Evolutionary conservation across 2,113 vertebrate genomes (phyloP).

Genomic region (Corythaeola cristata): DNA sequence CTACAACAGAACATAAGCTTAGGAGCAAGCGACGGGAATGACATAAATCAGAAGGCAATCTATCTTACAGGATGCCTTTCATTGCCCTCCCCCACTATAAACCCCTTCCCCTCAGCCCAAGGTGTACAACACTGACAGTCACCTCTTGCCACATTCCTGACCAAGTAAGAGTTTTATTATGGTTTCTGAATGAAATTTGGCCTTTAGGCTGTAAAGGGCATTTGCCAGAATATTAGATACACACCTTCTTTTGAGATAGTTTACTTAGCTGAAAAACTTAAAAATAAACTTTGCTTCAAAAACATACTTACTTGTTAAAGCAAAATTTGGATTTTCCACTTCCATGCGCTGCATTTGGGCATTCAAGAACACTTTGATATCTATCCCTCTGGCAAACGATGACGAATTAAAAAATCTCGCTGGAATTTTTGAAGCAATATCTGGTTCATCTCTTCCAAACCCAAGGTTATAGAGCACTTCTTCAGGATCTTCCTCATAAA

Average conservation of each 20-base stretch:
- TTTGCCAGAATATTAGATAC: neutral
- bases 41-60: neutral
- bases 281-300: slow-evolving; percentile 16
- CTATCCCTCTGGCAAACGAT: slow-evolving; percentile 92
- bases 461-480: slow-evolving; percentile 96
- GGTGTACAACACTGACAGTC: neutral
- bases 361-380: slow-evolving; percentile 96
- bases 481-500: slow-evolving; percentile 97
- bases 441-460: slow-evolving; percentile 95
- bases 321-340: slow-evolving; percentile 96
- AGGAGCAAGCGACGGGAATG: neutral
- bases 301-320: slow-evolving; percentile 89
- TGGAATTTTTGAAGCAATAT: slow-evolving; percentile 92
- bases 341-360: slow-evolving; percentile 97
- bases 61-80: neutral
- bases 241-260: neutral
- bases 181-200: neutral
- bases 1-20: neutral
- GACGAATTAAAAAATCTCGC: slow-evolving; percentile 89
- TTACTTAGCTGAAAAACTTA: neutral
- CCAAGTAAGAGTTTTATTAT: neutral
- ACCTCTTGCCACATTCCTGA: neutral
- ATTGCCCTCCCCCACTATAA: neutral
- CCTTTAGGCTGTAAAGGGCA: neutral
- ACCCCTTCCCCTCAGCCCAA: neutral